phyloP scores from a whole-genome alignment of 2,888 invertebrate genomes.

The Taenaris catops region DNA sequence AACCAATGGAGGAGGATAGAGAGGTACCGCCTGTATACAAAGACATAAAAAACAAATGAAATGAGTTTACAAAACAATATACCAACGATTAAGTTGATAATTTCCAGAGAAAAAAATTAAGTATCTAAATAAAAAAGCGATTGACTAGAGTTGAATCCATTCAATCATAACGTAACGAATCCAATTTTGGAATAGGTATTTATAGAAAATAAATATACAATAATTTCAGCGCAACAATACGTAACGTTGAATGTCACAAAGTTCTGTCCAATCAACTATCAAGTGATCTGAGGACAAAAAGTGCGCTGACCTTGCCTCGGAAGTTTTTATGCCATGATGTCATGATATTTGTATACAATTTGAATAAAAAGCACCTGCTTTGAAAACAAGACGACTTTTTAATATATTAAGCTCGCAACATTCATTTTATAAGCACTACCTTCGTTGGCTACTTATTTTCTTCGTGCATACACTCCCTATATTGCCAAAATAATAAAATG shows the following conservation, averaged over 20 bases:
- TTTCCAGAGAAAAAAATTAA: too few relatives aligned
- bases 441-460: too few relatives aligned
- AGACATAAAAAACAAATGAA: too few relatives aligned
- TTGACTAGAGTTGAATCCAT: slow-evolving; percentile 2
- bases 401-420: neutral
- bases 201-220: neutral
- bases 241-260: slow-evolving; percentile 14
- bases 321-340: slow-evolving; percentile 20
- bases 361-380: slow-evolving; percentile 13
- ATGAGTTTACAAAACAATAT: too few relatives aligned
- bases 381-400: slow-evolving; percentile 1
- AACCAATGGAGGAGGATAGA: too few relatives aligned
- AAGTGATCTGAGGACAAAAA: slow-evolving; percentile 9
- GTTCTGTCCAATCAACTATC: slow-evolving; percentile 2
- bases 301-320: slow-evolving; percentile 11
- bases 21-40: too few relatives aligned
- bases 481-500: too few relatives aligned
- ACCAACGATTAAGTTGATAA: too few relatives aligned
- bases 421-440: too few relatives aligned
- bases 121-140: too few relatives aligned
- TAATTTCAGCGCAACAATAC: slow-evolving; percentile 4
- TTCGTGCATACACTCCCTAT: too few relatives aligned
- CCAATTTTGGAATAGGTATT: neutral
- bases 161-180: neutral
- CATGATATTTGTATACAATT: slow-evolving; percentile 14